phyloP scores from a whole-genome alignment of 1,140 invertebrate genomes.

The Diprion similis region DNA sequence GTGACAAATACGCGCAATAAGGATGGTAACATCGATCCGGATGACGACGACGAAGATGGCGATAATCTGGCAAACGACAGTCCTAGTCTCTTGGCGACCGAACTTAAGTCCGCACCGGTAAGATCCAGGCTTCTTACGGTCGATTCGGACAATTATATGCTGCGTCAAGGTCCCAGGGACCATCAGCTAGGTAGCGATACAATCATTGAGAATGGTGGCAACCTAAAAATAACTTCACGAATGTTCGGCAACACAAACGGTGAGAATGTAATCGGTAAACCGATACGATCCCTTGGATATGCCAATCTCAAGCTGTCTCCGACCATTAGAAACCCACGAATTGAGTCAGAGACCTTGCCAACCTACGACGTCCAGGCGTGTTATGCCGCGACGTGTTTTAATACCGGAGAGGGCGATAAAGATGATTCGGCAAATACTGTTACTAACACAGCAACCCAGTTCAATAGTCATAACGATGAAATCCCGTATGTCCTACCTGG shows the following conservation, averaged over 20 bases:
- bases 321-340: too few relatives aligned
- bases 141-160: slow-evolving; percentile 71
- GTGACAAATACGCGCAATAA: not conserved
- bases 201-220: not conserved
- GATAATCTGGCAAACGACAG: slow-evolving; percentile 8
- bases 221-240: not conserved
- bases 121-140: slow-evolving; percentile 54
- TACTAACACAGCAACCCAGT: slow-evolving; percentile 6
- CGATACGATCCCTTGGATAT: too few relatives aligned
- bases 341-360: too few relatives aligned
- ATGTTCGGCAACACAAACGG: not conserved
- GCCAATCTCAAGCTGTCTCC: too few relatives aligned
- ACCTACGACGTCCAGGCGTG: too few relatives aligned
- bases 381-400: not conserved
- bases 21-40: slow-evolving; percentile 7
- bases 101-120: not conserved
- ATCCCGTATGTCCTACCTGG: slow-evolving; percentile 23
- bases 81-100: not conserved
- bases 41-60: slow-evolving; percentile 2
- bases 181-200: not conserved
- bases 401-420: slow-evolving; percentile 12
- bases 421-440: slow-evolving; percentile 12
- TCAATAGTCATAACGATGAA: slow-evolving; percentile 24
- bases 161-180: slow-evolving; percentile 41
- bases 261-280: not conserved